Conservation (phyloP, 2,888 invertebrate genomes). For the Salticus scenicus region DNA sequence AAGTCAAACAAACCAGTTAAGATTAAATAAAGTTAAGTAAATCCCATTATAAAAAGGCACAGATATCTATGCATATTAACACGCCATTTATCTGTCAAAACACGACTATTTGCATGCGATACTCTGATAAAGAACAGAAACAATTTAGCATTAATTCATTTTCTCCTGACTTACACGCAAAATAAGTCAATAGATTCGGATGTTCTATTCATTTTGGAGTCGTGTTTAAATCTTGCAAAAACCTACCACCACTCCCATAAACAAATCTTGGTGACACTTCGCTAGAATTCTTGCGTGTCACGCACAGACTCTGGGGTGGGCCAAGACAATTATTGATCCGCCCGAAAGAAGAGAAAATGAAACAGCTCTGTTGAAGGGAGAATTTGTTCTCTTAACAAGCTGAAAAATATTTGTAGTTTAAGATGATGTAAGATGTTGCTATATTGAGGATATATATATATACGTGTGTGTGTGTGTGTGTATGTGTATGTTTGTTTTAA, state of each 20-base stretch:
- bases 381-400: too few species aligned
- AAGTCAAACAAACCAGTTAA: too few species aligned
- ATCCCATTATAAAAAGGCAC: too few species aligned
- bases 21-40: too few species aligned
- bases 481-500: too few species aligned
- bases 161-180: background rate
- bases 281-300: background rate
- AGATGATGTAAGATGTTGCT: too few species aligned
- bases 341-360: background rate
- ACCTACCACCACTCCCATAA: slow-evolving; percentile 22
- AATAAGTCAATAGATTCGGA: background rate
- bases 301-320: background rate
- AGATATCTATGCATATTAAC: background rate
- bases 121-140: background rate
- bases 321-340: background rate
- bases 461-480: too few species aligned
- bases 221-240: background rate
- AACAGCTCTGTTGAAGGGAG: background rate
- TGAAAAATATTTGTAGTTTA: too few species aligned
- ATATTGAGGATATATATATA: too few species aligned
- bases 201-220: background rate
- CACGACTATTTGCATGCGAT: background rate
- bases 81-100: background rate
- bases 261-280: slow-evolving; percentile 36
- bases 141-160: background rate